Conservation (phyloP, 2,797 vertebrate genomes). For the Adrianichthys oophorus region DNA sequence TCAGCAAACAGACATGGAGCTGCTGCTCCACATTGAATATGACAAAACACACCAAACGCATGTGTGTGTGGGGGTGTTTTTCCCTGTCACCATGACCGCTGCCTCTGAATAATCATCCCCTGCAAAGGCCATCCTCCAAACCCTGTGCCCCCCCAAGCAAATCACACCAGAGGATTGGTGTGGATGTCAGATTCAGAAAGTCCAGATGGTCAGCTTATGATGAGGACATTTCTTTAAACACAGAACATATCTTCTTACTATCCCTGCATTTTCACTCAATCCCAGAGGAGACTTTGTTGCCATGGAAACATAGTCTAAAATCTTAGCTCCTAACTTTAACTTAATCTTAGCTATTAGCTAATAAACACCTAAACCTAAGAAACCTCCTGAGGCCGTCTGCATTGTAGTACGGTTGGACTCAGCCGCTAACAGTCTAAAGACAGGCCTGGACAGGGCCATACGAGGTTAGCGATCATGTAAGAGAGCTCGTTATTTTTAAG, state of each 20-base stretch:
- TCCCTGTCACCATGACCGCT: slow-evolving; percentile 37
- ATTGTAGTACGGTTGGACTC: too few relatives aligned
- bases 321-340: slow-evolving; percentile 5
- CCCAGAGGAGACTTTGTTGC: slow-evolving; percentile 19
- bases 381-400: too few relatives aligned
- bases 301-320: slow-evolving; percentile 49
- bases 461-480: too few relatives aligned
- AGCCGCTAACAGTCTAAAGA: too few relatives aligned
- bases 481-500: too few relatives aligned
- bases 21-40: slow-evolving; percentile 67
- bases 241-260: slow-evolving; percentile 16
- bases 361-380: too few relatives aligned
- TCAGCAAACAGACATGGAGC: slow-evolving; percentile 64
- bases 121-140: slow-evolving; percentile 75
- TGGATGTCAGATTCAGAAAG: slow-evolving; percentile 7
- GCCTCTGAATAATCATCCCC: slow-evolving; percentile 66
- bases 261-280: slow-evolving; percentile 26
- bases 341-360: too few relatives aligned
- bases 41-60: slow-evolving; percentile 41
- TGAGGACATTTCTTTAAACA: slow-evolving; percentile 7
- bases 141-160: slow-evolving; percentile 58
- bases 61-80: slow-evolving; percentile 36
- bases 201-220: background rate
- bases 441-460: too few relatives aligned
- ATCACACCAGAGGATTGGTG: slow-evolving; percentile 14